Conservation (phyloP, 2,797 vertebrate species). For the Scomberomorus guttatus region DNA sequence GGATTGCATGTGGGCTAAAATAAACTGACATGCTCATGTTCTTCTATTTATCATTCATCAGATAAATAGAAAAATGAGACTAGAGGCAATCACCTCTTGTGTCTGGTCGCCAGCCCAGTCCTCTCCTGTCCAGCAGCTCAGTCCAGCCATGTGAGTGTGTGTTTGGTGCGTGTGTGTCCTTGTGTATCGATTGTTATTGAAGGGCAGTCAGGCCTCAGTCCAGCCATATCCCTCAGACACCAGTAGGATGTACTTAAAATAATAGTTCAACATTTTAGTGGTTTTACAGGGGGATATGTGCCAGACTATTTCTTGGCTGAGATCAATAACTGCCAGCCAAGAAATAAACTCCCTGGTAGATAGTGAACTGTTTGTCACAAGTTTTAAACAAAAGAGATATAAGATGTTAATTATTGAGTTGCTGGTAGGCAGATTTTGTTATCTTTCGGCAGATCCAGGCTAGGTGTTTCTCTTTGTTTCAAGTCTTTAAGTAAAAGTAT, state of each 20-base stretch:
- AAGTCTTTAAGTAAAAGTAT: too few species aligned
- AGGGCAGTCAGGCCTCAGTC: neutral
- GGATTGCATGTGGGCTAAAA: slow-evolving; percentile 67
- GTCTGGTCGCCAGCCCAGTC: slow-evolving; percentile 8
- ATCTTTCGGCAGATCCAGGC: too few species aligned
- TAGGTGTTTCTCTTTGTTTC: too few species aligned
- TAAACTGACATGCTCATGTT: slow-evolving; percentile 68
- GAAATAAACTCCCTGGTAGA: neutral
- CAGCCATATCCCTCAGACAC: neutral
- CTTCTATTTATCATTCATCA: slow-evolving; percentile 63
- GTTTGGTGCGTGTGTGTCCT: slow-evolving; percentile 19
- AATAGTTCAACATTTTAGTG: neutral
- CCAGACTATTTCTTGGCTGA: neutral
- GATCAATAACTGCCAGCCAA: neutral
- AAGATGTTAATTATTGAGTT: too few species aligned
- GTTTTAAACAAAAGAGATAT: too few species aligned
- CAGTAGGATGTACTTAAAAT: neutral
- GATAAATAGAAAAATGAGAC: slow-evolving; percentile 69
- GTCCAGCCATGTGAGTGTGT: slow-evolving; percentile 16
- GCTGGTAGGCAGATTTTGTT: too few species aligned
- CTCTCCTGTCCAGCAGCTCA: neutral
- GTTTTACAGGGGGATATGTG: neutral
- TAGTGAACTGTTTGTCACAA: neutral
- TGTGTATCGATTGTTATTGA: neutral
- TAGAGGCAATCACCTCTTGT: slow-evolving; percentile 14